Base-by-base conservation (phyloP, 2,888 invertebrate species). In the Augochlorella aurata region DNA sequence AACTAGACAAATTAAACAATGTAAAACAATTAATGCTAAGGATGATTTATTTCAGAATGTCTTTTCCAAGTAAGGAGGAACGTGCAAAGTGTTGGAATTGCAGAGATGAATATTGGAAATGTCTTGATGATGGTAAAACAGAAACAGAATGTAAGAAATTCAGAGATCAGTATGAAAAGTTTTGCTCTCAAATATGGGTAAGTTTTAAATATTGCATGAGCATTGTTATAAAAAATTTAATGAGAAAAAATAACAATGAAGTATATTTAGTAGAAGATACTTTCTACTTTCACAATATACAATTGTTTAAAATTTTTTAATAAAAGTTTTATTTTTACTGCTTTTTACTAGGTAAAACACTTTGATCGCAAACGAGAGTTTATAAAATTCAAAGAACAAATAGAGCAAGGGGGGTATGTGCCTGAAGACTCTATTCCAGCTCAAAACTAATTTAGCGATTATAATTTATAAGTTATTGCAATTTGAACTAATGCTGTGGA, bases 311-410 rank as follows among this genome's bases (percentile, higher is more conserved):
- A 24, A 38, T 74, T 63, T 70, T 5, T 70, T 79, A 54, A 79
- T 63, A 29, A 77, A 78, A 29, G 75, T 24, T 78, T 79, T 21
- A 71, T 71, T 76, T 74, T 65, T 75, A 81, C 78, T 70, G 79
- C 71, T 82, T 65, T 80, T 85, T 90, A 91, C 16, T 92, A 95
- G 96, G 95, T 98, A 66, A 97, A 97, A 92, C 98, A 99, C 94
- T 99, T 99, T 94, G 98, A 98, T 94, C 96, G 98, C 90, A 98
- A 97, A 94, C 95, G 98, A 91, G 97, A 97, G 89, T 98, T 97
- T 94, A 95, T 98, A 91, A 95, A 97, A 91, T 98, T 97, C 94
- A 98, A 98, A 94, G 96, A 97, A 90, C 97, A 96, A 95, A 96
- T 98, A 93, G 97, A 97, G 91, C 96, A 96, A 91, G 96, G 97